Evolutionary conservation across 2,888 invertebrate genomes (phyloP).

Genomic region (Cybosia mesomella): DNA sequence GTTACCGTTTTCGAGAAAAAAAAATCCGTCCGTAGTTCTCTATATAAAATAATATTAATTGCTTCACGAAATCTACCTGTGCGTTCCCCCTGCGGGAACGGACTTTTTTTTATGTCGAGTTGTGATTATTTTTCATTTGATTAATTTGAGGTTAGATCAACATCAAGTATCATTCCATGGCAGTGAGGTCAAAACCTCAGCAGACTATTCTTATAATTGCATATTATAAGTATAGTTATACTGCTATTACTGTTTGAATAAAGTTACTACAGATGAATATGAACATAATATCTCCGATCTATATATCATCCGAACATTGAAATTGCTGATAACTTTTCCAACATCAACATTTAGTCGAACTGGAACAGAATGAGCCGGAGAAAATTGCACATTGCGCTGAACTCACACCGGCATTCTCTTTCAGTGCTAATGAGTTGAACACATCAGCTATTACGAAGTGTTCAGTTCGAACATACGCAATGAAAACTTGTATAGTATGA

Average conservation of each 20-base stretch:
- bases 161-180: no score
- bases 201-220: no score
- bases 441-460: slow-evolving; percentile 23
- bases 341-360: slow-evolving; percentile 27
- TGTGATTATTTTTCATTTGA: no score
- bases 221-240: no score
- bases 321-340: slow-evolving; percentile 40
- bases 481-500: slow-evolving; percentile 41
- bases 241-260: background rate
- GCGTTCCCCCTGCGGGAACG: no score
- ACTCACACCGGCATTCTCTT: slow-evolving; percentile 43
- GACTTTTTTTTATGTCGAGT: no score
- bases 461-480: slow-evolving; percentile 34
- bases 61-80: no score
- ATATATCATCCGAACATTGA: slow-evolving; percentile 6
- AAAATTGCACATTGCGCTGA: slow-evolving; percentile 38
- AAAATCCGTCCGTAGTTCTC: no score
- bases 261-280: background rate
- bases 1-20: no score
- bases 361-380: slow-evolving; percentile 41
- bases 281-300: background rate
- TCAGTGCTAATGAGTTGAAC: slow-evolving; percentile 51
- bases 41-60: no score
- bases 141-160: no score
- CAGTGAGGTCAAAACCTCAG: no score